phyloP scores from a whole-genome alignment of 2,113 vertebrate species.

The Eptesicus fuscus region DNA sequence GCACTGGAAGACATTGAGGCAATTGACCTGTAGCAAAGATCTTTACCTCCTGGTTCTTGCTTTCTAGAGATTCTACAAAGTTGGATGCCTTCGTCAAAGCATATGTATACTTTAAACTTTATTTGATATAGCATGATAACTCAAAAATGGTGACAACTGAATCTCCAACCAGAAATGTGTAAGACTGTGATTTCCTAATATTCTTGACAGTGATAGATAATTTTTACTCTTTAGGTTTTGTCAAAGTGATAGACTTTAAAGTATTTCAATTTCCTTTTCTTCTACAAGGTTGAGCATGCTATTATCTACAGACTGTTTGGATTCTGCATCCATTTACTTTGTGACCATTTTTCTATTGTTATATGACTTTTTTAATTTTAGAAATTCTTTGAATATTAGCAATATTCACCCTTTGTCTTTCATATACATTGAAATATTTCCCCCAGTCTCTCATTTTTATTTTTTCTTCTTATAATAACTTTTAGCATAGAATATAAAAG shows the following conservation, averaged over 20 bases:
- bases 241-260: background rate
- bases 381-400: background rate
- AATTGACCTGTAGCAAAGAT: background rate
- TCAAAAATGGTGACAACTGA: background rate
- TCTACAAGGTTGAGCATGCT: background rate
- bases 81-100: background rate
- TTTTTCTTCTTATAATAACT: background rate
- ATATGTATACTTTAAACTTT: background rate
- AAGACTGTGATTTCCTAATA: background rate
- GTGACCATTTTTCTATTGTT: background rate
- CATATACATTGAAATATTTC: background rate
- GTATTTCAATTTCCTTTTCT: background rate
- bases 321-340: background rate
- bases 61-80: background rate
- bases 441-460: background rate
- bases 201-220: background rate
- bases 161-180: background rate
- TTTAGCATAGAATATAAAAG: background rate
- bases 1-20: background rate
- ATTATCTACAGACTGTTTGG: background rate
- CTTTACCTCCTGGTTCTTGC: background rate
- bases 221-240: background rate
- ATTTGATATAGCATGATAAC: background rate
- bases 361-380: background rate
- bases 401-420: background rate